Percentiles rank a stretch among this genome's conserved stretches.
These are phyloP conservation scores for Glomeris marginata DNA, from an alignment of 2,888 invertebrate species.

Conservation along the genomic window DNA sequence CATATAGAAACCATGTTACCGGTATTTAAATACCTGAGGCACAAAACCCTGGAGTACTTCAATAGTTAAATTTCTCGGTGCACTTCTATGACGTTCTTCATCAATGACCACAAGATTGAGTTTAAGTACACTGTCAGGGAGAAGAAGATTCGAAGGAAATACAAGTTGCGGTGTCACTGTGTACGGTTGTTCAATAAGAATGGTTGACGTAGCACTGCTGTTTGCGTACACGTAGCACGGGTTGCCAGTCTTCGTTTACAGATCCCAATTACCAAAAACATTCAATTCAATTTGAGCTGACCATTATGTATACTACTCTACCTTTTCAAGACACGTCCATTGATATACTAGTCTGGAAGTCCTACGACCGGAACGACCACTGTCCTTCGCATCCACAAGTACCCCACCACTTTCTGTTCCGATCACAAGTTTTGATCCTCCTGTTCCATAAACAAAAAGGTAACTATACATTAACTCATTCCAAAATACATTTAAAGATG, in stretches of 20 bases:
- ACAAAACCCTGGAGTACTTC: not conserved
- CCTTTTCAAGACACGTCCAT: conserved; percentile 6
- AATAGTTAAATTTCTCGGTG: not conserved
- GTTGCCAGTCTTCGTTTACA: not conserved
- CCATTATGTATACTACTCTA: not conserved
- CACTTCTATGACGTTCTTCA: not conserved
- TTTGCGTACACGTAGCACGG: conserved; percentile 6
- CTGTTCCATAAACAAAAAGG: too few species aligned
- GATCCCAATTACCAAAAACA: too few species aligned
- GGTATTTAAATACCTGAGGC: too few species aligned
- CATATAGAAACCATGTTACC: too few species aligned
- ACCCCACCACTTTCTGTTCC: conserved; percentile 2
- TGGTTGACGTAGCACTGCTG: not conserved
- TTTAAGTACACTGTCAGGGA: not conserved
- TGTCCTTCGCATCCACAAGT: not conserved
- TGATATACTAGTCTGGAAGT: conserved; percentile 2
- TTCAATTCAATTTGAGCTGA: too few species aligned
- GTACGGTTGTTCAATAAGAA: conserved; percentile 1
- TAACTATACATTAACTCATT: too few species aligned
- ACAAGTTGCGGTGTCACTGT: not conserved
- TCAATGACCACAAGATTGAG: conserved; percentile 1
- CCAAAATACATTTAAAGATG: too few species aligned
- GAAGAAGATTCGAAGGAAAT: not conserved
- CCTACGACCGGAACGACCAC: not conserved
- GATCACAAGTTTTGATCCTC: not conserved